Base-by-base conservation (phyloP, 2,888 invertebrate species). In the Yponomeuta cagnagella region DNA sequence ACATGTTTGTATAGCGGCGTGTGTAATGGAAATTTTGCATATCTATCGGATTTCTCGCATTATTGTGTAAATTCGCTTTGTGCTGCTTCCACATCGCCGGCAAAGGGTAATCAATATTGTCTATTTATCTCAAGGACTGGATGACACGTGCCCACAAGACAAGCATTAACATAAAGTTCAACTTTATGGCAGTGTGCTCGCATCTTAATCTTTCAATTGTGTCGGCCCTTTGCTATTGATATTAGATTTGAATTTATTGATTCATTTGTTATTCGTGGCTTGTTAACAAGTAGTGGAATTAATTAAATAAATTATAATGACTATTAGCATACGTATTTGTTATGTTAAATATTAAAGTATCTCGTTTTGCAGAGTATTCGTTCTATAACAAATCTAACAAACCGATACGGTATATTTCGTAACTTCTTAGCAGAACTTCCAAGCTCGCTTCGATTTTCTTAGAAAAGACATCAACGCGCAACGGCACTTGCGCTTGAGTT, bases 21-120 rank as follows among this genome's bases (percentile, higher is more conserved):
- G 81, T 84, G 80, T 77, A 82, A 85, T 82, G 52, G 81, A 76
- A 81, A 80, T 87, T 90, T 90, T 86, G 90, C 90, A 91, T 91
- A 86, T 87, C 85, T 85, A 88, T 89, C 79, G 80, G 76, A 78
- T 80, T 78, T 77, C 77, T 78, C 73, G 77, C 77, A 81, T 85
- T 84, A 80, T 84, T 86, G 86, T 88, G 84, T 86, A 85, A 86
- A 85, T 71, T 64, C 58, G 70, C 52, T 68, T 71, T 64, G 48
- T 70, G 15, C 10, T 2, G 48, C 68, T 68, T 12, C 68, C 52
- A 31, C 8, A 31, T 10, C 69, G 63, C n/a, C 67, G 48, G 37
- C 15, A n/a, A 43, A 33, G 43, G 67, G 10, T 33, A 63, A 63
- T 63, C n/a, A 63, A n/a, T 30, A 31, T 12, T 68, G 2, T 68